A percentile compares a stretch with the other conserved stretches of the same genome.
phyloP scores from a whole-genome alignment of 2,113 vertebrate species.

The Dascyllus trimaculatus region DNA sequence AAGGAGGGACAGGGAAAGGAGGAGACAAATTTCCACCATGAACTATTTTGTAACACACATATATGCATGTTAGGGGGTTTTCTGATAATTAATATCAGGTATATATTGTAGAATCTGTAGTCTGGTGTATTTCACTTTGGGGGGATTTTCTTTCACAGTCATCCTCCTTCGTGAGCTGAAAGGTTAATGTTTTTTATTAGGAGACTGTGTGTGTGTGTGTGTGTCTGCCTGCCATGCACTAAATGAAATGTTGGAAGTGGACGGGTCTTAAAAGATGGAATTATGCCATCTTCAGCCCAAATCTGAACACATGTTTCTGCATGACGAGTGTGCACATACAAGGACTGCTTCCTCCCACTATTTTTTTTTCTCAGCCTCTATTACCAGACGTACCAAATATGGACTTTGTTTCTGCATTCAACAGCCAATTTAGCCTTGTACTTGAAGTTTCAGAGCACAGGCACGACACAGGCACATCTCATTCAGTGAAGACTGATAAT shows the following conservation, averaged over 20 bases:
- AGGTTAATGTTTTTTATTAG: conserved; percentile 15
- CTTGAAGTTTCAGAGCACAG: conserved; percentile 15
- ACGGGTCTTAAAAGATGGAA: conserved; percentile 8
- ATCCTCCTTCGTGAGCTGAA: neutral
- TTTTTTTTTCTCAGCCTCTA: conserved; percentile 6
- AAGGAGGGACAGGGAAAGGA: neutral
- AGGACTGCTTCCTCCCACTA: conserved; percentile 34
- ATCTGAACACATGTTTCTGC: conserved; percentile 21
- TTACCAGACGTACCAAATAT: conserved; percentile 73
- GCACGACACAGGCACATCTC: conserved; percentile 2
- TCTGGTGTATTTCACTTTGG: neutral
- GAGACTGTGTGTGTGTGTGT: neutral
- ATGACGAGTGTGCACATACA: conserved; percentile 44
- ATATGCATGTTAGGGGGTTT: too few relatives aligned
- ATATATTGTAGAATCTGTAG: neutral
- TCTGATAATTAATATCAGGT: neutral
- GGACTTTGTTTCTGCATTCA: conserved; percentile 52
- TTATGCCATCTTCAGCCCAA: neutral
- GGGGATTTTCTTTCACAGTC: neutral
- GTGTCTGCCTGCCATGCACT: neutral
- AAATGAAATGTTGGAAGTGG: neutral
- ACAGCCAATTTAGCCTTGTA: conserved; percentile 30
- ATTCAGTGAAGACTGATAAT: conserved; percentile 19
- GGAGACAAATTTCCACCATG: neutral
- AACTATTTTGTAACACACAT: neutral